Evolutionary conservation across 2,888 invertebrate genomes (phyloP), one percentile per base, ranked within the genome.

Genomic region (Mamestra brassicae): DNA sequence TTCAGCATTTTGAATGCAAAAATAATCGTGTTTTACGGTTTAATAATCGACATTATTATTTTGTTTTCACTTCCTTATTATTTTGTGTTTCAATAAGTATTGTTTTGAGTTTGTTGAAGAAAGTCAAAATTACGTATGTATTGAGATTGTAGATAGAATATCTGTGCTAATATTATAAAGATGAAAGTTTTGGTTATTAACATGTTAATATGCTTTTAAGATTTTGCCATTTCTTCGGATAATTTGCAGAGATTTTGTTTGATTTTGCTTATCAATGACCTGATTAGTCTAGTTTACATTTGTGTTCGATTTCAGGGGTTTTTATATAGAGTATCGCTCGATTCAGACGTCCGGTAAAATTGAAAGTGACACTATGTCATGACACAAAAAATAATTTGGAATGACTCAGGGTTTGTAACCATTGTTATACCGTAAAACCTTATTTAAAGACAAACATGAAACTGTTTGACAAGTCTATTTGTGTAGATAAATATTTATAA

Each of bases 41-140:
- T 57, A 58, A 65, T 67, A 61, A 62, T 42, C 70, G 64, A 74
- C 54, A 65, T 75, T 71, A 69, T 80, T 75, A n/a, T 54, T 26
- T 50, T 17, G 15, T 78, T 55, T 63, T 64, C 66, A 64, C 70
- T 83, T 81, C 84, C 74, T 83, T 74, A 80, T 70, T 79, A 63
- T 82, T 63, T 79, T 50, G 45, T 4, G 11, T 73, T 64, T 60
- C 50, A 69, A 62, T 69, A 50, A 73, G 57, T 62, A 58, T 82
- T 71, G 55, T 60, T 57, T 82, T 38, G 7, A n/a, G 58, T 65
- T 60, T 50, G 42, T 47, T 55, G n/a, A 81, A 83, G 79, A 80
- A 83, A 80, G 83, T 58, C 55, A 2, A 66, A 65, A 68, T 68
- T 68, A 77, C 42, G 47, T 79, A 78, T 80, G 83, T 67, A 82